phyloP scores from a whole-genome alignment of 2,113 vertebrate genomes.

The Andinoacara biseriatus region DNA sequence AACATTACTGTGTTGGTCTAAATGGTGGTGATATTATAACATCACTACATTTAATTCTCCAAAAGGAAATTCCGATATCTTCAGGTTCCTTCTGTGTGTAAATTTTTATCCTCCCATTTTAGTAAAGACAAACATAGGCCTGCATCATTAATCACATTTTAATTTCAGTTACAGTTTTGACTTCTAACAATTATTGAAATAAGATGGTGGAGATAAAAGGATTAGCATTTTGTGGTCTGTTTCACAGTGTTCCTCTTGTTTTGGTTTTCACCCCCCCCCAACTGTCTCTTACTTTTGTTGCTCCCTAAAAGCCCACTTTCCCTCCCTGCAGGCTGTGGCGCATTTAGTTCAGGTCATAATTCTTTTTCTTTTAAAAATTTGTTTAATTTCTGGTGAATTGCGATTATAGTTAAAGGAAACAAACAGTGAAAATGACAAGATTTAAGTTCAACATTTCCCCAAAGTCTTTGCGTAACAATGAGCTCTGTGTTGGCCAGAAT shows the following conservation, averaged over 20 bases:
- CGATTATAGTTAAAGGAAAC: background rate
- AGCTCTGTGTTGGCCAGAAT: background rate
- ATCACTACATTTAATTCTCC: background rate
- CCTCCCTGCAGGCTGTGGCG: background rate
- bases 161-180: background rate
- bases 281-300: background rate
- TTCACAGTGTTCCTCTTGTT: background rate
- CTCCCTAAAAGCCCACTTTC: background rate
- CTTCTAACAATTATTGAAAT: background rate
- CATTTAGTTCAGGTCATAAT: background rate
- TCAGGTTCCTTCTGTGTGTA: background rate
- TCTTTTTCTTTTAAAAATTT: background rate
- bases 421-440: background rate
- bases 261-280: background rate
- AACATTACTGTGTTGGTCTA: constrained; percentile 10
- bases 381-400: background rate
- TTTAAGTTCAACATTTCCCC: background rate
- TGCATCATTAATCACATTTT: background rate
- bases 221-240: background rate
- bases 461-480: background rate
- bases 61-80: background rate
- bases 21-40: constrained; percentile 19
- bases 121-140: constrained; percentile 29
- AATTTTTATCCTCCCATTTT: constrained; percentile 35
- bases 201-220: background rate